These are phyloP conservation scores for Porites australiensis DNA, from an alignment of 64 coral and sea anemone species.

Conservation along the genomic window DNA sequence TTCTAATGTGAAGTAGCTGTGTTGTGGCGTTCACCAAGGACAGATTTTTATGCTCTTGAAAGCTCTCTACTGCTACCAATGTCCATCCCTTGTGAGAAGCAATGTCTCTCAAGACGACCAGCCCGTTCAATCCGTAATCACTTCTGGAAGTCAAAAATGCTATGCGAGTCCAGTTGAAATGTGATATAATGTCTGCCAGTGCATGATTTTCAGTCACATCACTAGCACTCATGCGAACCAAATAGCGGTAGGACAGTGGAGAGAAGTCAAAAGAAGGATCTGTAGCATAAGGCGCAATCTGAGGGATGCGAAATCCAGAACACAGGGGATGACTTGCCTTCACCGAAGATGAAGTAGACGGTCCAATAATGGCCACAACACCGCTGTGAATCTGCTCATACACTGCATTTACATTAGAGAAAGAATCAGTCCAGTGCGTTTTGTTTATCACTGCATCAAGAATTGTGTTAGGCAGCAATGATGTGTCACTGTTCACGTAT, in stretches of 20 bases:
- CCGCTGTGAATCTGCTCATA: slow-evolving; percentile 81
- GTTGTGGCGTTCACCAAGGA: slow-evolving; percentile 77
- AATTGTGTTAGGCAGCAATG: slow-evolving; percentile 58
- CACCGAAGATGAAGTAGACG: slow-evolving; percentile 65
- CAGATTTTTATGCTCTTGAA: slow-evolving; percentile 59
- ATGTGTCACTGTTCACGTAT: slow-evolving; percentile 82
- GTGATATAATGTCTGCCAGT: slow-evolving; percentile 69
- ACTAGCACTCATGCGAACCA: slow-evolving; percentile 90
- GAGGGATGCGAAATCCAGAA: slow-evolving; percentile 78
- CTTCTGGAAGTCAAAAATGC: slow-evolving; percentile 76
- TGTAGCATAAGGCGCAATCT: slow-evolving; percentile 84
- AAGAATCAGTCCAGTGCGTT: slow-evolving; percentile 64
- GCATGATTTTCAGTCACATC: slow-evolving; percentile 80
- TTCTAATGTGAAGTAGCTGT: slow-evolving; percentile 82
- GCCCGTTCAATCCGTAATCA: slow-evolving; percentile 81
- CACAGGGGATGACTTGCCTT: slow-evolving; percentile 74
- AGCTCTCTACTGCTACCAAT: slow-evolving; percentile 83
- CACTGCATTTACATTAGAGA: slow-evolving; percentile 67
- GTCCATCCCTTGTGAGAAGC: slow-evolving; percentile 89
- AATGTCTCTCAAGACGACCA: slow-evolving; percentile 87
- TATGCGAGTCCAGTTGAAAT: slow-evolving; percentile 85
- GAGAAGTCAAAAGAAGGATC: slow-evolving; percentile 84
- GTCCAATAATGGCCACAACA: slow-evolving; percentile 60
- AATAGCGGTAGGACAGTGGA: slow-evolving; percentile 38
- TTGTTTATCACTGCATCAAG: slow-evolving; percentile 56